Evolutionary conservation across 2,888 invertebrate genomes (phyloP), one percentile per base, ranked within the genome.

Genomic region (Macaria notata): DNA sequence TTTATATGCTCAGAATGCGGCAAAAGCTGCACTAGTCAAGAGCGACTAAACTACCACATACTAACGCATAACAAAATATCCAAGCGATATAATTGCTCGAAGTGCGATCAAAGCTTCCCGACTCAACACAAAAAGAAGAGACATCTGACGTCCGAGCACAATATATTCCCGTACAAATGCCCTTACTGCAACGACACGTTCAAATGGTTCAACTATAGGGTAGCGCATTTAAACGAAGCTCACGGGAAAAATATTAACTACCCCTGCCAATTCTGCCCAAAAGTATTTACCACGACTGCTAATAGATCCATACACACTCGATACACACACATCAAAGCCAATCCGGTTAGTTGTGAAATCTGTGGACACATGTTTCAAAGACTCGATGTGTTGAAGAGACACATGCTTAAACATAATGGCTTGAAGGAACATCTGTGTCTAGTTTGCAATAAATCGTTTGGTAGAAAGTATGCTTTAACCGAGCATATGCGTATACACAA

Each of bases 1-100:
- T 81, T 84, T 49, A 84, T 88, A 9, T 88, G 88, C 51, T 81
- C 74, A 39, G 75, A 78, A 49, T 88, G 88, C 56, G 88, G 87
- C 2, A 86, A 86, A 72, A 31, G 9, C n/a, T 48, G 29, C 9
- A 7, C 30, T 5, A 31, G 9, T 5, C 7, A 29, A 4, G 5
- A 29, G 6, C 29, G 39, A 0, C 8, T 48, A 29, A 39, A 39
- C 19, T n/a, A n/a, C 30, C 48, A 48, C 30, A 19, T 38, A 38
- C 36, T 29, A 6, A 41, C 39, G 4, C 48, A 38, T 8, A 31
- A 29, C 30, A 48, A 48, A 45, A 31, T 31, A 4, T 6, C 39
- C 3, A 39, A 38, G 30, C 7, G 39, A 48, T 39, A 39, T 9
- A 48, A 48, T 3, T 48, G 48, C 19, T 29, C 44, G 1, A n/a